Conservation (phyloP, 2,113 vertebrate genomes). For the Bungarus multicinctus region DNA sequence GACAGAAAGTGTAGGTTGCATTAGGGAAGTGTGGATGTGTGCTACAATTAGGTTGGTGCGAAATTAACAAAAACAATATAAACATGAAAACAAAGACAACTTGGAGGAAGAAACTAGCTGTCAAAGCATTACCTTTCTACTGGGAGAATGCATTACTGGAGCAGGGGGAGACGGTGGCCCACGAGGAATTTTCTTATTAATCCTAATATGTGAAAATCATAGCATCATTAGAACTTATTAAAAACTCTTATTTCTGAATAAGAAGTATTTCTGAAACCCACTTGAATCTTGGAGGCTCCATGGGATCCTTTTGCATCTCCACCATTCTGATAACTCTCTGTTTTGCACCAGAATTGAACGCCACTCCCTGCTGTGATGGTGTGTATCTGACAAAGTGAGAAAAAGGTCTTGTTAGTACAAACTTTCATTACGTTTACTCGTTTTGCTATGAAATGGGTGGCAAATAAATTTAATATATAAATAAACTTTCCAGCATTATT, state of each 20-base stretch:
- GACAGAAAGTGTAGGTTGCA: background rate
- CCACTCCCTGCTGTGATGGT: constrained; percentile 96
- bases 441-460: background rate
- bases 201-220: constrained; percentile 73
- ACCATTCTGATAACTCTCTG: constrained; percentile 99
- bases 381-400: constrained; percentile 81
- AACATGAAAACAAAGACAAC: background rate
- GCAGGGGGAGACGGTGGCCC: constrained; percentile 96
- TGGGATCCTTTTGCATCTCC: constrained; percentile 99
- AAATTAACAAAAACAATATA: background rate
- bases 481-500: background rate
- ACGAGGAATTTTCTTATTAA: constrained; percentile 98
- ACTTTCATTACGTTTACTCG: background rate
- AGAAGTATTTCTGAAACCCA: constrained; percentile 59
- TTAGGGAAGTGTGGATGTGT: background rate
- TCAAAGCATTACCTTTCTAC: constrained; percentile 83
- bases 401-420: constrained; percentile 16
- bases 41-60: background rate
- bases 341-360: constrained; percentile 97
- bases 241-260: background rate
- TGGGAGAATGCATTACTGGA: constrained; percentile 98
- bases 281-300: constrained; percentile 98
- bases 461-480: background rate
- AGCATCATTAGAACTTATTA: constrained; percentile 17
- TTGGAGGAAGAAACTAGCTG: background rate